These are phyloP conservation scores for Phylloscopus whistleri DNA, from an alignment of 2,113 vertebrate genomes.

Conservation along the genomic window DNA sequence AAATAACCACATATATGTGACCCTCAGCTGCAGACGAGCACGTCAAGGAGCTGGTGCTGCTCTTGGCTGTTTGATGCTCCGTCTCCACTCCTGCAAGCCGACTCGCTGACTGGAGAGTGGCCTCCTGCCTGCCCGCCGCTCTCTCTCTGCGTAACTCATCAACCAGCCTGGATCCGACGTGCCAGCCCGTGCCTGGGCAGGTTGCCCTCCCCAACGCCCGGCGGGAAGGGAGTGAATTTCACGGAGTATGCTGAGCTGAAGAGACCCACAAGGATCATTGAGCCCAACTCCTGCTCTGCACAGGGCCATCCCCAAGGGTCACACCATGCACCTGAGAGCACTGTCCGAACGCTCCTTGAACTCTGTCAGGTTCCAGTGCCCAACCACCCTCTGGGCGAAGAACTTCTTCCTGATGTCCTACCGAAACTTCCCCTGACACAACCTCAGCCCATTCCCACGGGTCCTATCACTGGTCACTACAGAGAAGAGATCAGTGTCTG, in stretches of 20 bases:
- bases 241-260: neutral
- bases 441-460: neutral
- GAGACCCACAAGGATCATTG: neutral
- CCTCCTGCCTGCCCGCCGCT: neutral
- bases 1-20: rapidly evolving
- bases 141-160: neutral
- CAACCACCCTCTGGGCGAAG: rapidly evolving
- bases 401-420: neutral
- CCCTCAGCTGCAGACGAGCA: neutral
- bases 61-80: rapidly evolving
- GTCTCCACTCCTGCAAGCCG: neutral
- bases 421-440: neutral
- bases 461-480: neutral
- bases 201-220: neutral
- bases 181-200: neutral
- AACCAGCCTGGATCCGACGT: rapidly evolving
- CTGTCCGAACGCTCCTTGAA: rapidly evolving
- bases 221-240: neutral
- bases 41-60: neutral
- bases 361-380: neutral
- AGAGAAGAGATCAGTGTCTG: neutral
- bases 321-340: neutral
- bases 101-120: neutral
- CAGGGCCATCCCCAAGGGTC: no score
- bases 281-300: neutral